Evolutionary conservation across 2,113 vertebrate species (phyloP).

Genomic region (Datnioides undecimradiatus): DNA sequence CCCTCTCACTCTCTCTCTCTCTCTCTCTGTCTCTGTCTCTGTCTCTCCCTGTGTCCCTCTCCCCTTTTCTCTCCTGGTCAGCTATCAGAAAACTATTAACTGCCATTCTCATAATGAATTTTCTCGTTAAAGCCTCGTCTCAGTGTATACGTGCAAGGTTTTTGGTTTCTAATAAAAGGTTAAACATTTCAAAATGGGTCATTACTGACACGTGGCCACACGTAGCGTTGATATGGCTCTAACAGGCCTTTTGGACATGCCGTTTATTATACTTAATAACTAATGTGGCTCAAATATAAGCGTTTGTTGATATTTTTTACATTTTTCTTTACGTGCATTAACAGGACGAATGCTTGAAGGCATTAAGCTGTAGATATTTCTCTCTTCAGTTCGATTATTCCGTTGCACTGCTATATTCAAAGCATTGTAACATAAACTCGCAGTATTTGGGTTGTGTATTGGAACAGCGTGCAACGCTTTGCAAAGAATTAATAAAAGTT

Average conservation of each 20-base stretch:
- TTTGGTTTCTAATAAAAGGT: conserved; percentile 16
- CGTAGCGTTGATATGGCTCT: conserved; percentile 34
- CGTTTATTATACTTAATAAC: not conserved
- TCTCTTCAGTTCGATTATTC: not conserved
- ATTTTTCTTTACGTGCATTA: not conserved
- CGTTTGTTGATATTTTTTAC: not conserved
- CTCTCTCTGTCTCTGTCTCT: conserved; percentile 14
- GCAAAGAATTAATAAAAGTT: conserved; percentile 2
- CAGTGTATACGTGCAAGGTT: not conserved
- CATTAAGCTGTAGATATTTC: not conserved
- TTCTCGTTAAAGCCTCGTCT: conserved; percentile 13
- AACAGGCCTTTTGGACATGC: conserved; percentile 18
- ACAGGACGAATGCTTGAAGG: not conserved
- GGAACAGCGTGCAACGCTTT: not conserved
- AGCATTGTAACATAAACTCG: not conserved
- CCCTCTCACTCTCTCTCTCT: conserved; percentile 36
- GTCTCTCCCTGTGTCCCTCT: not conserved
- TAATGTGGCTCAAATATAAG: not conserved
- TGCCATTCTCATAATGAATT: not conserved
- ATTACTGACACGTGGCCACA: conserved; percentile 75
- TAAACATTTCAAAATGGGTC: conserved; percentile 56
- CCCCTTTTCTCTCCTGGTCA: not conserved
- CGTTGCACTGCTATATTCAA: not conserved
- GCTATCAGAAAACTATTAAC: conserved; percentile 35
- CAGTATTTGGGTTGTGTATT: conserved; percentile 9